A percentile compares a stretch with the other conserved stretches of the same genome.
phyloP scores from a whole-genome alignment of 1,140 invertebrate genomes.

The Drosophila tristis region DNA sequence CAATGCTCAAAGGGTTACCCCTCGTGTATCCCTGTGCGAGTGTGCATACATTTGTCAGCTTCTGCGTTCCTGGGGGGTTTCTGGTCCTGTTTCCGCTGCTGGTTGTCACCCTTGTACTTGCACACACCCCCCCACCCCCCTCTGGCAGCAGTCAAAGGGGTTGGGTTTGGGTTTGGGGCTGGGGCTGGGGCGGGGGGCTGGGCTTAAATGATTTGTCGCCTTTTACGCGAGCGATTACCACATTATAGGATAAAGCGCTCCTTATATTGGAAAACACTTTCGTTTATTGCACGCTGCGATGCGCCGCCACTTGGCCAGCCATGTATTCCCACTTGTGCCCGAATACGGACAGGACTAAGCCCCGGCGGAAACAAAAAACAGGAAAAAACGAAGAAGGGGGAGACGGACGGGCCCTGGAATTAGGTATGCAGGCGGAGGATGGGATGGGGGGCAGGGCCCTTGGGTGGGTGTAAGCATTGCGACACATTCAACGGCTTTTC shows the following conservation, averaged over 20 bases:
- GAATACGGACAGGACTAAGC: not conserved
- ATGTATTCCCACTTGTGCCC: slow-evolving; percentile 74
- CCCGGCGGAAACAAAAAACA: not conserved
- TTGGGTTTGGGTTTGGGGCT: not conserved
- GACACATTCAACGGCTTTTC: slow-evolving; percentile 77
- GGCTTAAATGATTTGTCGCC: slow-evolving; percentile 83
- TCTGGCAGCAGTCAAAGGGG: not conserved
- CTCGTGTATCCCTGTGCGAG: not conserved
- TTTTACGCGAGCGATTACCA: slow-evolving; percentile 83
- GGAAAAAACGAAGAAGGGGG: no score
- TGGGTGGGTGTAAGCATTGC: slow-evolving; percentile 47
- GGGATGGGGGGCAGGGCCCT: slow-evolving; percentile 6
- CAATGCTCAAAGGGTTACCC: slow-evolving; percentile 65
- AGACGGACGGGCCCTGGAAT: slow-evolving; percentile 1
- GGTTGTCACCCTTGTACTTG: slow-evolving; percentile 72
- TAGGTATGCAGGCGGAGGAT: slow-evolving; percentile 47
- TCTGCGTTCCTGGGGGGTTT: not conserved
- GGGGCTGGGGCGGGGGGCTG: slow-evolving; percentile 55
- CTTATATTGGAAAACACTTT: slow-evolving; percentile 83
- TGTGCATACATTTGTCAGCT: slow-evolving; percentile 63
- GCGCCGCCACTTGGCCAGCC: slow-evolving; percentile 28
- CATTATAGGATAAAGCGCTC: slow-evolving; percentile 79
- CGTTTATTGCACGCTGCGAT: slow-evolving; percentile 66
- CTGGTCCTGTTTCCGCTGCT: slow-evolving; percentile 7
- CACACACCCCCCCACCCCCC: slow-evolving; percentile 18